phyloP scores from a whole-genome alignment of 2,113 vertebrate species.

The Cyprinodon variegatus region DNA sequence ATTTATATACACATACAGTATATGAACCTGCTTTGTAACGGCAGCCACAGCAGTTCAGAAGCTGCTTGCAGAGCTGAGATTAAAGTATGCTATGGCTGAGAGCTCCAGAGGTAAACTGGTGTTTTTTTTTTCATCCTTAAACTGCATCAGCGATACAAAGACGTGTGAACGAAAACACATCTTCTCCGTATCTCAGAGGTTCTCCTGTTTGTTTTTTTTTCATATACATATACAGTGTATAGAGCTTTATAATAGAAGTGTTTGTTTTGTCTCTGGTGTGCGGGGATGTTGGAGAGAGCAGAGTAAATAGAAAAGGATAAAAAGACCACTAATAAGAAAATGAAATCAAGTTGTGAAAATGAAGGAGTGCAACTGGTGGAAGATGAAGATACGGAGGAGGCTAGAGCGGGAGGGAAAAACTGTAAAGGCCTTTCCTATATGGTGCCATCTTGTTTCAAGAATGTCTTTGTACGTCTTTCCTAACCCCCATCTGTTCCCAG shows the following conservation, averaged over 20 bases:
- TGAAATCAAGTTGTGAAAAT: conserved; percentile 9
- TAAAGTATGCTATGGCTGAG: conserved; percentile 74
- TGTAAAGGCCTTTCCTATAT: conserved; percentile 8
- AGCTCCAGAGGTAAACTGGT: conserved; percentile 78
- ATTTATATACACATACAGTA: background rate
- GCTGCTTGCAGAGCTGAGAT: conserved; percentile 51
- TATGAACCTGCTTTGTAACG: conserved; percentile 59
- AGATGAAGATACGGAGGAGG: conserved; percentile 29
- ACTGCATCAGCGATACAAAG: conserved; percentile 68
- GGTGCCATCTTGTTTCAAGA: conserved; percentile 2
- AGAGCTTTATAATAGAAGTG: conserved; percentile 28
- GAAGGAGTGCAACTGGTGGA: conserved; percentile 9
- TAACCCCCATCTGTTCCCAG: conserved; percentile 34
- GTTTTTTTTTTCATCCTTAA: conserved; percentile 41
- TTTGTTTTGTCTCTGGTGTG: conserved; percentile 74
- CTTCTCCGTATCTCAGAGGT: conserved; percentile 66
- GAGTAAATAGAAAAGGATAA: conserved; percentile 59
- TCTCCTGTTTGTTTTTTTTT: conserved; percentile 55
- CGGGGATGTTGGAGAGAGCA: conserved; percentile 53
- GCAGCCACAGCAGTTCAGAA: conserved; percentile 54
- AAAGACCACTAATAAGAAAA: conserved; percentile 56
- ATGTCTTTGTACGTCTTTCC: conserved; percentile 9
- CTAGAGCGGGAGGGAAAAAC: conserved; percentile 18
- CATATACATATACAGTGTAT: conserved; percentile 60
- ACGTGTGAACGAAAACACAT: conserved; percentile 15